Conservation (phyloP, 2,113 vertebrate species). For the Oenanthe melanoleuca region DNA sequence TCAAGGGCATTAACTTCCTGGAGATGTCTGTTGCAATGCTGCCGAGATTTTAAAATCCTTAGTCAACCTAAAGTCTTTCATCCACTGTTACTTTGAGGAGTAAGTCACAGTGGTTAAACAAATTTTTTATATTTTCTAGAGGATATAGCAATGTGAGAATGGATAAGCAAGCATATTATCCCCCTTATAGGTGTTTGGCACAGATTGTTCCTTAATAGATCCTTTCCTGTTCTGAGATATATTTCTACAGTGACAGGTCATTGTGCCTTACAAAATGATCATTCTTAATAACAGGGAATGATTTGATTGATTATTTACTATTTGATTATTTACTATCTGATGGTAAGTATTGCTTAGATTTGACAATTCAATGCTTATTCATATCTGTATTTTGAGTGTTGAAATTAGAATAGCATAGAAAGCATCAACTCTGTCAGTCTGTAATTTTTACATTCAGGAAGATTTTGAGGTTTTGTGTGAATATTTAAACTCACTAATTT, state of each 20-base stretch:
- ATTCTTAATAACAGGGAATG: not conserved
- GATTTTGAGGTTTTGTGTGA: not conserved
- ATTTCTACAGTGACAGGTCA: not conserved
- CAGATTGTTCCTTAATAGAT: not conserved
- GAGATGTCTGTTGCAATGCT: conserved; percentile 9
- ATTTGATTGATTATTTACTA: not conserved
- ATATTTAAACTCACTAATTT: not conserved
- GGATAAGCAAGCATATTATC: not conserved
- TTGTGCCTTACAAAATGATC: not conserved
- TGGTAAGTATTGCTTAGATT: not conserved
- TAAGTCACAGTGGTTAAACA: not conserved
- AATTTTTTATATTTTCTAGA: not conserved
- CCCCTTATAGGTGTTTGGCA: not conserved
- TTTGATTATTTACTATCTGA: not conserved
- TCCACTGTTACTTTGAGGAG: not conserved
- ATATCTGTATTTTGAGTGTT: not conserved
- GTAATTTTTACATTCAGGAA: not conserved
- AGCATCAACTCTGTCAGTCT: not conserved
- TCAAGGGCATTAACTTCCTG: conserved; percentile 37
- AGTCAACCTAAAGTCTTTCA: not conserved
- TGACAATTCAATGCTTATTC: not conserved
- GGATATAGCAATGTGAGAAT: not conserved
- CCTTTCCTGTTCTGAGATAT: not conserved
- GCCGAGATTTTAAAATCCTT: not conserved
- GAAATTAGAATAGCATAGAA: not conserved